Evolutionary conservation across 2,113 vertebrate species (phyloP).

Genomic region (Colinus virginianus): DNA sequence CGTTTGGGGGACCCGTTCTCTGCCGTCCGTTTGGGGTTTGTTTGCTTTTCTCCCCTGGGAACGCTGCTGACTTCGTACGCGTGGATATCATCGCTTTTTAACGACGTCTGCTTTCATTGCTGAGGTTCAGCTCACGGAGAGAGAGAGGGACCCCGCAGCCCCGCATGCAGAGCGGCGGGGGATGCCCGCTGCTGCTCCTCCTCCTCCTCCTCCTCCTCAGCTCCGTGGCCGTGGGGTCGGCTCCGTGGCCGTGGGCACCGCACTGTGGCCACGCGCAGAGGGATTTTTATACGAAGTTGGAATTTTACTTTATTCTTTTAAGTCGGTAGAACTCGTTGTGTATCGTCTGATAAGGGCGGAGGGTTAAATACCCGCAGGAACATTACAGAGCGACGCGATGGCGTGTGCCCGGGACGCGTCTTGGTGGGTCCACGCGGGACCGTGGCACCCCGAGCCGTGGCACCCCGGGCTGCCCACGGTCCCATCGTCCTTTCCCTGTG

Average conservation of each 20-base stretch:
- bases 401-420: background rate
- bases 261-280: background rate
- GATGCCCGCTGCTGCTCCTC: background rate
- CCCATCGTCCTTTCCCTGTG: background rate
- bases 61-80: conserved; percentile 16
- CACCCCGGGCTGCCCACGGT: no score
- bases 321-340: conserved; percentile 5
- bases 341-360: conserved; percentile 45
- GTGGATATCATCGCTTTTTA: conserved; percentile 54
- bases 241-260: background rate
- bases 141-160: background rate
- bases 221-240: background rate
- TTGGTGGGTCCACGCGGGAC: background rate
- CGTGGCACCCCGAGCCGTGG: no score
- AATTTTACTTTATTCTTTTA: conserved; percentile 49
- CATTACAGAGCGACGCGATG: background rate
- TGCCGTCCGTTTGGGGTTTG: background rate
- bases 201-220: no score
- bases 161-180: background rate
- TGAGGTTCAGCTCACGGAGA: background rate
- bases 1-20: background rate
- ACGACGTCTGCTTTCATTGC: background rate
- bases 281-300: conserved; percentile 45
- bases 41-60: background rate
- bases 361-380: conserved; percentile 50